Percentiles rank a stretch among this genome's conserved stretches.
Conservation (phyloP, 2,113 vertebrate genomes). For the Apteryx mantelli region DNA sequence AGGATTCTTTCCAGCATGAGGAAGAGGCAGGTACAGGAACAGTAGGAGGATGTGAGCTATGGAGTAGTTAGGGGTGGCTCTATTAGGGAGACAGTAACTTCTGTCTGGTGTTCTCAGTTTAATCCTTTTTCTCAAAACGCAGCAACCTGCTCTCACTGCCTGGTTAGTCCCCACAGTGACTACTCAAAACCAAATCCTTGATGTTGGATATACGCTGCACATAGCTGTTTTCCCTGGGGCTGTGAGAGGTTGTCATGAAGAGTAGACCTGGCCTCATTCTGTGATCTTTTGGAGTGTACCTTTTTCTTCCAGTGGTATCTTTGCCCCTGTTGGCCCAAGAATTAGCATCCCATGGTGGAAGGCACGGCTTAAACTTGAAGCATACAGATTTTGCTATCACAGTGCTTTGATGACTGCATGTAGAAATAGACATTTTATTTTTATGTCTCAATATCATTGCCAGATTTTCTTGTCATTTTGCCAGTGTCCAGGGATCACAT, state of each 20-base stretch:
- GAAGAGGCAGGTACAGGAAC: neutral
- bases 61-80: neutral
- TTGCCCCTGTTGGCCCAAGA: neutral
- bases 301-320: neutral
- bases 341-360: neutral
- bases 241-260: neutral
- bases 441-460: neutral
- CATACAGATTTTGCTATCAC: neutral
- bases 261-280: neutral
- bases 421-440: neutral
- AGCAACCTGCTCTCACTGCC: neutral
- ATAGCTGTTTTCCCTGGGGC: neutral
- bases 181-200: neutral
- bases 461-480: neutral
- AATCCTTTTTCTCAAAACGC: neutral
- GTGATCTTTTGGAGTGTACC: neutral
- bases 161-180: neutral
- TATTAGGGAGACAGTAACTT: neutral
- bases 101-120: neutral
- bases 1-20: neutral
- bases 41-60: neutral
- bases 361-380: neutral
- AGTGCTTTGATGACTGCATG: neutral
- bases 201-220: neutral
- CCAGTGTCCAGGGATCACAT: neutral